A percentile compares a stretch with the other conserved stretches of the same genome.
phyloP scores from a whole-genome alignment of 2,113 vertebrate species.

The Vidua macroura region DNA sequence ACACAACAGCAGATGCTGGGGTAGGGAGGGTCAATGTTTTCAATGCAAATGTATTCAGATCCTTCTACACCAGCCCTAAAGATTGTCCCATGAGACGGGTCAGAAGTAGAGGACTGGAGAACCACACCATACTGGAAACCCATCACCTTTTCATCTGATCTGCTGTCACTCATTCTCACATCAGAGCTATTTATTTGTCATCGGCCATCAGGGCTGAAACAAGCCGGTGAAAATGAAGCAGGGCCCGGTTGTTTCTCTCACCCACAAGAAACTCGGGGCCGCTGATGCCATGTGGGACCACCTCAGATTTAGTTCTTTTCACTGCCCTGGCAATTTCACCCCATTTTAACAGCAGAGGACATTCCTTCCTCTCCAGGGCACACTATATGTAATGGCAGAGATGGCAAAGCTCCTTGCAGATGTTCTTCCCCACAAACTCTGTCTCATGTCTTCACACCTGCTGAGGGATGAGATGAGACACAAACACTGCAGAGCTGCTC shows the following conservation, averaged over 20 bases:
- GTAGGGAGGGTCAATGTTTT: not conserved
- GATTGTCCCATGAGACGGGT: not conserved
- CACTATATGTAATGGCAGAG: rapidly evolving
- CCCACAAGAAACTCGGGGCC: not conserved
- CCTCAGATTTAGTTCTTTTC: not conserved
- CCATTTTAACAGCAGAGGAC: not conserved
- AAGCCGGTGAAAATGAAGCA: not conserved
- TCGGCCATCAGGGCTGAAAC: not conserved
- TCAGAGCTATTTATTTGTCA: rapidly evolving
- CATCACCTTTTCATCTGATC: not conserved
- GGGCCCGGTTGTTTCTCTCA: not conserved
- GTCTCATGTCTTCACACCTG: rapidly evolving
- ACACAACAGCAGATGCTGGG: not conserved
- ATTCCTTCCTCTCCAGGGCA: not conserved
- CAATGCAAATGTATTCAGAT: not conserved
- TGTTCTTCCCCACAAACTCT: not conserved
- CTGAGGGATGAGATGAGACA: not conserved
- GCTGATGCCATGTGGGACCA: not conserved
- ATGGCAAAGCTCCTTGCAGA: not conserved
- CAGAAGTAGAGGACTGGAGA: not conserved
- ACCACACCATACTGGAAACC: rapidly evolving
- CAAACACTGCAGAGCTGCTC: not conserved
- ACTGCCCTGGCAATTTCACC: not conserved
- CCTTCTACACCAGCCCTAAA: not conserved
- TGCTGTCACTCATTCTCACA: not conserved